Evolutionary conservation across 2,113 vertebrate species (phyloP), one percentile per base, ranked within the genome.

Genomic region (Amia ocellicauda): DNA sequence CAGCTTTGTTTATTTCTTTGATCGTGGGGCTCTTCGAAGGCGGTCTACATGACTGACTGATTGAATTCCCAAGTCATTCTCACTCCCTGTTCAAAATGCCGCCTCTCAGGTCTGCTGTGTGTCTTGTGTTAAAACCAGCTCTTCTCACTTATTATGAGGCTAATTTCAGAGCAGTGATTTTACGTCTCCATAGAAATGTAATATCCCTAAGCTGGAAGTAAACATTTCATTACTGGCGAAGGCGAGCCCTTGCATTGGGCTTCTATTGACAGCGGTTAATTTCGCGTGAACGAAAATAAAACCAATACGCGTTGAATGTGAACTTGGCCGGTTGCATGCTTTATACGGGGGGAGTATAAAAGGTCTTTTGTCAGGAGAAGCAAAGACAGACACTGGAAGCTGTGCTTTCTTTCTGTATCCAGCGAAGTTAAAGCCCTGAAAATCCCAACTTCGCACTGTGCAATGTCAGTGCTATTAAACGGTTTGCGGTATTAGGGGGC

Each of bases 181-280:
- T 80, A 83, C 78, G 80, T 79, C 73, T 77, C 78, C 72, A 67
- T 72, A 75, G 75, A 78, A 86, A 82, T 78, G 73, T 68, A 80
- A 80, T 76, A 78, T 74, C 70, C 74, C 71, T 69, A 13, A 56
- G 66, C 65, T 59, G 62, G 75, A 75, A 75, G 75, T 88, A 84
- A 88, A 83, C 76, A 79, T 78, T 66, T 67, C 43, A 0, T 59
- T 40, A 68, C 63, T 60, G n/a, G 61, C 20, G 67, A 80, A 80
- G 61, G 3, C 69, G 7, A 28, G 57, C 56, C 73, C 31, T 63
- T 63, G 66, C 59, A 31, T 45, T n/a, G 29, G 56, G 11, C 3
- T 29, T n/a, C 63, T 41, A 58, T 68, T 71, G 58, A 60, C 57
- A 68, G 56, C 49, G 43, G 60, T 81, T 87, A 77, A 62, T 75